A percentile compares a stretch with the other conserved stretches of the same genome.
Evolutionary conservation across 2,888 invertebrate genomes (phyloP).

Genomic region (Crioceris asparagi): DNA sequence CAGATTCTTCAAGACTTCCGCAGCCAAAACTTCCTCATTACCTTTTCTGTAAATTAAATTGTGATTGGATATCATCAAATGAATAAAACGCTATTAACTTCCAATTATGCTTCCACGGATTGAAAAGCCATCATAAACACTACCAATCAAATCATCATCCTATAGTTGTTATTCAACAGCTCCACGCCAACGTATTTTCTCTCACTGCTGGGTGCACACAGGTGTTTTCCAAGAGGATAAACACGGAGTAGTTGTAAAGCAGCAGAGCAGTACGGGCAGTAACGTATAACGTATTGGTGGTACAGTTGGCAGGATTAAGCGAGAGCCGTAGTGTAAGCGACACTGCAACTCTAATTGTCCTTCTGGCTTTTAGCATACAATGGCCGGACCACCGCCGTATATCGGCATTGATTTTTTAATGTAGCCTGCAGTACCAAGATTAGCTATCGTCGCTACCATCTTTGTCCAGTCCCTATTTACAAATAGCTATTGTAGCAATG

Average conservation of each 20-base stretch:
- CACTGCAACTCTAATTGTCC: constrained; percentile 33
- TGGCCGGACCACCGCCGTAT: constrained; percentile 28
- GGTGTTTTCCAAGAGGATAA: constrained; percentile 8
- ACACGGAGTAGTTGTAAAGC: constrained; percentile 9
- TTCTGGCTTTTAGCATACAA: constrained; percentile 34
- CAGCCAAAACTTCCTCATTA: too few species aligned
- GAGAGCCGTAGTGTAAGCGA: constrained; percentile 21
- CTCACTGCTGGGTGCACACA: constrained; percentile 3
- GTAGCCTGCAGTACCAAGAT: constrained; percentile 33
- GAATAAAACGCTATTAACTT: too few species aligned
- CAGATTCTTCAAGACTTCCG: too few species aligned
- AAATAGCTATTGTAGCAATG: constrained; percentile 35
- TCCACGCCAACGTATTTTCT: too few species aligned
- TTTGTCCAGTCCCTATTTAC: constrained; percentile 34
- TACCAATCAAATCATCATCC: too few species aligned
- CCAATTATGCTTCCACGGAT: too few species aligned
- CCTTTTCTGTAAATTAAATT: too few species aligned
- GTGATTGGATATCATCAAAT: too few species aligned
- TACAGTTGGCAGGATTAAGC: constrained; percentile 21
- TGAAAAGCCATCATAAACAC: too few species aligned
- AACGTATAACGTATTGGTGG: constrained; percentile 20
- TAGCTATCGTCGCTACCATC: constrained; percentile 34
- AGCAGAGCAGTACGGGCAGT: constrained; percentile 3
- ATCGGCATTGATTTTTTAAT: constrained; percentile 36
- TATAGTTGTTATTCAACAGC: too few species aligned